Evolutionary conservation across 1,140 invertebrate species (phyloP).

Genomic region (Arion vulgaris): DNA sequence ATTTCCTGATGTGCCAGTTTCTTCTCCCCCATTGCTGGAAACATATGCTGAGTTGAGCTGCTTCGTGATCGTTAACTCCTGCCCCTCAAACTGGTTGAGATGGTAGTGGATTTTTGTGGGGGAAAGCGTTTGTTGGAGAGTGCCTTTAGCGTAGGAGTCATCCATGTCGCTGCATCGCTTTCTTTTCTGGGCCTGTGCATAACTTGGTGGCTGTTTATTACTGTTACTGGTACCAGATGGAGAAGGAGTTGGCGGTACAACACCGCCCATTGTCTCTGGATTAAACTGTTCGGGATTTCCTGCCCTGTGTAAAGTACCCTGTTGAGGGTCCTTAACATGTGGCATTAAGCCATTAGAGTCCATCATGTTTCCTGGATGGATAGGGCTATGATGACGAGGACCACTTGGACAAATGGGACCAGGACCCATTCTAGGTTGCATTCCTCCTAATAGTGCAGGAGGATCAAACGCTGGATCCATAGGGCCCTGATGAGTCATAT

Average conservation of each 20-base stretch:
- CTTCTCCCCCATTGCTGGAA: constrained; percentile 15
- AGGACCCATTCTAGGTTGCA: constrained; percentile 63
- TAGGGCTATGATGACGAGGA: constrained; percentile 67
- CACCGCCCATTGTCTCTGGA: constrained; percentile 56
- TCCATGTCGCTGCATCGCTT: constrained; percentile 69
- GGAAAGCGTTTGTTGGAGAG: constrained; percentile 95
- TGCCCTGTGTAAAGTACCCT: constrained; percentile 62
- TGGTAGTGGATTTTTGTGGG: constrained; percentile 94
- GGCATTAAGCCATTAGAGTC: constrained; percentile 49
- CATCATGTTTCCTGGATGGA: constrained; percentile 48
- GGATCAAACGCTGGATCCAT: constrained; percentile 53
- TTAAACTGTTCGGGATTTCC: constrained; percentile 70
- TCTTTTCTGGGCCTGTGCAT: constrained; percentile 70
- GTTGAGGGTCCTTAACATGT: constrained; percentile 35
- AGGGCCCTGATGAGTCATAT: constrained; percentile 47
- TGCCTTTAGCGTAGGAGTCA: constrained; percentile 71
- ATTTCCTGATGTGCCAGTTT: not conserved
- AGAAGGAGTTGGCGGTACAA: constrained; percentile 44
- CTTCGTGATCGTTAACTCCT: constrained; percentile 96
- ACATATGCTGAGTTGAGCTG: constrained; percentile 83
- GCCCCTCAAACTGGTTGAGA: constrained; percentile 94
- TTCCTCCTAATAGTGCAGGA: constrained; percentile 55
- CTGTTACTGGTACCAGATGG: constrained; percentile 38
- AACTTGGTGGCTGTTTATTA: constrained; percentile 69
- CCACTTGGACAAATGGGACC: constrained; percentile 78